Percentiles rank a stretch among this genome's conserved stretches.
These are phyloP conservation scores for Acromyrmex heyeri DNA, from an alignment of 1,140 invertebrate species.

Conservation along the genomic window DNA sequence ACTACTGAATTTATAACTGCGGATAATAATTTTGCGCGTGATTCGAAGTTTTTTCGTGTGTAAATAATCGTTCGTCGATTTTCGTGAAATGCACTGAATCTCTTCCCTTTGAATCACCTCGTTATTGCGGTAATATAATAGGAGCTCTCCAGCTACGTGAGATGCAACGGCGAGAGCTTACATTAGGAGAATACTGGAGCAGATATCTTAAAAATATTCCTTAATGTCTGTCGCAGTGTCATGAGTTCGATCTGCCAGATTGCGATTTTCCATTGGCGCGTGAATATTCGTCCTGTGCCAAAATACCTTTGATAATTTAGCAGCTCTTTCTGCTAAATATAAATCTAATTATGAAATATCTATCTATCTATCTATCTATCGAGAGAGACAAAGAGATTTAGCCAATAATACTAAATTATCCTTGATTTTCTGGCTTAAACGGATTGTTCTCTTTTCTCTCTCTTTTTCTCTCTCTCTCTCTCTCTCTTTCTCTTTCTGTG, in stretches of 20 bases:
- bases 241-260: not conserved
- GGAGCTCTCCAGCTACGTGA: not conserved
- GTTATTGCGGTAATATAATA: constrained; percentile 8
- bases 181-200: constrained; percentile 22
- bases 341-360: not conserved
- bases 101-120: not conserved
- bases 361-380: not conserved
- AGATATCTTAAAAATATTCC: constrained; percentile 24
- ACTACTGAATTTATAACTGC: constrained; percentile 37
- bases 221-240: not conserved
- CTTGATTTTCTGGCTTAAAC: not conserved
- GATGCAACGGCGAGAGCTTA: constrained; percentile 15
- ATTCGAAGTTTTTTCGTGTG: not conserved
- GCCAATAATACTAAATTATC: constrained; percentile 9
- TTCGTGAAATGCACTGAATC: constrained; percentile 7
- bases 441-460: not conserved
- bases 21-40: constrained; percentile 44
- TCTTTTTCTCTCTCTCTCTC: too few relatives aligned
- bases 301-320: not conserved
- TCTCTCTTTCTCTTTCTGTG: not conserved
- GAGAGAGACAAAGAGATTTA: not conserved
- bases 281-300: not conserved
- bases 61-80: constrained; percentile 57
- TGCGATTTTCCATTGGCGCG: not conserved
- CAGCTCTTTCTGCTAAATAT: not conserved